These are phyloP conservation scores for Bombycilla garrulus DNA, from an alignment of 2,113 vertebrate species.

Conservation along the genomic window DNA sequence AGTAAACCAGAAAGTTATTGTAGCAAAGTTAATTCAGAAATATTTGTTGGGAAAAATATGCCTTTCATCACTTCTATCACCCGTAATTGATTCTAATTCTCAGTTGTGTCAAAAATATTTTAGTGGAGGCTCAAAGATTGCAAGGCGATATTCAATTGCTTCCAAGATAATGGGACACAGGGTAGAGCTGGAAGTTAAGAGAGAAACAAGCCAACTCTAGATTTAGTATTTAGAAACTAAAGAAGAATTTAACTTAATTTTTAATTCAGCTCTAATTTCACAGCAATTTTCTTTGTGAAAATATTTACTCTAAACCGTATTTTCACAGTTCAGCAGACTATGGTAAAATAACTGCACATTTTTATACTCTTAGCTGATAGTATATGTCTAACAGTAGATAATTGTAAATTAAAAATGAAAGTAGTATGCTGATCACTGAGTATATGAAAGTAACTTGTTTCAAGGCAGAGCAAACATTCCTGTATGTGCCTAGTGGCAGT, in stretches of 20 bases:
- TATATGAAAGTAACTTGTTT: neutral
- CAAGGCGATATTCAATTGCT: conserved; percentile 14
- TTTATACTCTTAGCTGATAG: neutral
- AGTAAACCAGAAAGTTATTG: neutral
- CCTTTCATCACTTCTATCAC: conserved; percentile 7
- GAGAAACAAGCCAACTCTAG: neutral
- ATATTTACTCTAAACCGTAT: neutral
- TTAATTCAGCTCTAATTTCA: neutral
- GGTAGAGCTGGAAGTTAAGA: neutral
- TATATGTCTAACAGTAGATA: neutral
- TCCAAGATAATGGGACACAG: conserved; percentile 32
- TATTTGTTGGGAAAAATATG: neutral
- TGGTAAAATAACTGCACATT: neutral
- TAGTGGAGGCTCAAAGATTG: conserved; percentile 51
- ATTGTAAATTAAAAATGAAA: neutral
- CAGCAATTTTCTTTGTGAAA: neutral
- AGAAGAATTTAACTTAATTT: neutral
- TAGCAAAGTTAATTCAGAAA: conserved; percentile 40
- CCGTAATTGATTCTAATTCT: conserved; percentile 58
- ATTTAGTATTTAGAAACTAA: neutral
- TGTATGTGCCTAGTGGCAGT: neutral
- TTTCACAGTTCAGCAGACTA: neutral
- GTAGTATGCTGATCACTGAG: neutral
- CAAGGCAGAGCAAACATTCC: neutral
- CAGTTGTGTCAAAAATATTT: conserved; percentile 22